Conservation (phyloP, 1,140 invertebrate genomes). For the Drosophila pseudoobscura region DNA sequence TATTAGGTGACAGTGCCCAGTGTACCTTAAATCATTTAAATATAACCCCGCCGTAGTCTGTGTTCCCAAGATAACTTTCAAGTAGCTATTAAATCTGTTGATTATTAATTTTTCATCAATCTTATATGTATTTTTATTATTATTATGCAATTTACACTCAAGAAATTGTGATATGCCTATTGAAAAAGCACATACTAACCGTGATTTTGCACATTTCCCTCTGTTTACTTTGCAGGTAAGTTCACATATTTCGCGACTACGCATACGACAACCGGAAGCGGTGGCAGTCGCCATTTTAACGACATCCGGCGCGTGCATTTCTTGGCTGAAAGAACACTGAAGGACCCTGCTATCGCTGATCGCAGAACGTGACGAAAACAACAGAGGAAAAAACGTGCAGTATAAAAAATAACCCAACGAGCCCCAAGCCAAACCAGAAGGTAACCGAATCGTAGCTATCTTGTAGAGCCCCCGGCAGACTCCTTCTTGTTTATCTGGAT, state of each 20-base stretch:
- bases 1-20: no score
- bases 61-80: no score
- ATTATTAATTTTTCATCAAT: not conserved
- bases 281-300: slow-evolving; percentile 59
- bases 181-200: slow-evolving; percentile 38
- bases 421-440: slow-evolving; percentile 42
- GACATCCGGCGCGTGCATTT: slow-evolving; percentile 74
- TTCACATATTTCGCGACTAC: slow-evolving; percentile 54
- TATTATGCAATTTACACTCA: slow-evolving; percentile 7
- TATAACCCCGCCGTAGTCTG: no score
- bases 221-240: slow-evolving; percentile 69
- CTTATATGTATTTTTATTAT: not conserved
- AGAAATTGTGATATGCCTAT: slow-evolving; percentile 13
- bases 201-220: slow-evolving; percentile 49
- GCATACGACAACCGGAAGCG: slow-evolving; percentile 30
- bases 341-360: slow-evolving; percentile 50
- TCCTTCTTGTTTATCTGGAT: slow-evolving; percentile 43
- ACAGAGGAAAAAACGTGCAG: slow-evolving; percentile 28
- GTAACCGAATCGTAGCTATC: slow-evolving; percentile 40
- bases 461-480: slow-evolving; percentile 57
- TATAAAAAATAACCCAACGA: slow-evolving; percentile 24
- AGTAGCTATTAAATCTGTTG: no score
- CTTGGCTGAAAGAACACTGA: slow-evolving; percentile 31
- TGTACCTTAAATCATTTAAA: no score
- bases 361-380: slow-evolving; percentile 70